These are phyloP conservation scores for Pyrgus malvae DNA, from an alignment of 2,888 invertebrate genomes.

Conservation along the genomic window DNA sequence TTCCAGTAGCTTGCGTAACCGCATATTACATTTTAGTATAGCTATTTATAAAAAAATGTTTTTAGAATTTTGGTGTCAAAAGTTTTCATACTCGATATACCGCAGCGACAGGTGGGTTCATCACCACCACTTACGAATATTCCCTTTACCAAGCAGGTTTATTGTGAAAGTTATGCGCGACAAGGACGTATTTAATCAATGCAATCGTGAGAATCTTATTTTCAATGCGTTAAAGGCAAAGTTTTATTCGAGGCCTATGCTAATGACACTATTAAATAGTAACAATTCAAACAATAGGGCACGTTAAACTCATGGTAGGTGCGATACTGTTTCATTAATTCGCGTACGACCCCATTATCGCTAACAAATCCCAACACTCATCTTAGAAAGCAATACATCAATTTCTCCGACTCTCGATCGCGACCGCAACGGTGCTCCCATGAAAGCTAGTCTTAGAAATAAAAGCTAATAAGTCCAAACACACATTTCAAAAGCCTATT, in stretches of 20 bases:
- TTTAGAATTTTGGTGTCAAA: not conserved
- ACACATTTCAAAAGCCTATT: slow-evolving; percentile 70
- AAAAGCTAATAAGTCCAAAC: slow-evolving; percentile 75
- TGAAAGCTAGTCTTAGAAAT: slow-evolving; percentile 71
- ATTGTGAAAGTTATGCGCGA: slow-evolving; percentile 25
- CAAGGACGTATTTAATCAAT: slow-evolving; percentile 24
- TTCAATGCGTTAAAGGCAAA: slow-evolving; percentile 11
- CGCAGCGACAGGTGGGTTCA: slow-evolving; percentile 21
- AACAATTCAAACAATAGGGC: not conserved
- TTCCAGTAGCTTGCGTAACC: too few relatives aligned
- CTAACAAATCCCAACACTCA: slow-evolving; percentile 8
- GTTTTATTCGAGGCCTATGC: slow-evolving; percentile 21
- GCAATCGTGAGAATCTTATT: slow-evolving; percentile 26
- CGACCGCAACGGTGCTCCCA: slow-evolving; percentile 47
- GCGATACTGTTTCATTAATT: not conserved
- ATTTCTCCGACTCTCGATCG: slow-evolving; percentile 35
- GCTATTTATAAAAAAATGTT: too few relatives aligned
- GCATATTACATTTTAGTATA: too few relatives aligned
- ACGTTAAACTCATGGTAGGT: too few relatives aligned
- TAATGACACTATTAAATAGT: not conserved
- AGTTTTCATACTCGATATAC: not conserved
- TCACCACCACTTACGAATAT: slow-evolving; percentile 14
- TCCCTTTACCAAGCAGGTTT: slow-evolving; percentile 24
- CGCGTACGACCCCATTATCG: not conserved
- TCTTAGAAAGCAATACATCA: slow-evolving; percentile 43